Percentiles rank a stretch among this genome's conserved stretches.
These are phyloP conservation scores for Boloria selene DNA, from an alignment of 2,888 invertebrate genomes.

Conservation along the genomic window DNA sequence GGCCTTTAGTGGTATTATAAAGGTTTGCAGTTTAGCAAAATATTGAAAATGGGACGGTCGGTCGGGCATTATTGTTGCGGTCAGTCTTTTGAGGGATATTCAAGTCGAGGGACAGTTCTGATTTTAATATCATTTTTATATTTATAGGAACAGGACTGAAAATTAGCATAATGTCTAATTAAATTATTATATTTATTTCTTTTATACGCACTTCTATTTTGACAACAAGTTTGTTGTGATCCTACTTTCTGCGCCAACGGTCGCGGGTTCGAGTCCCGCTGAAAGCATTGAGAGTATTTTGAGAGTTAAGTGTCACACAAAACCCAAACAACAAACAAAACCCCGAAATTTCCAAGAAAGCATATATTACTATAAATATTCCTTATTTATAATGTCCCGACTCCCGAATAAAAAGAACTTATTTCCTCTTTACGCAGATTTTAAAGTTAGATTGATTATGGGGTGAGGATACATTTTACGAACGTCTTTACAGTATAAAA, in stretches of 20 bases:
- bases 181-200: too few species aligned
- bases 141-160: neutral
- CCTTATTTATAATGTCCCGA: too few species aligned
- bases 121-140: constrained; percentile 14
- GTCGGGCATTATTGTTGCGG: constrained; percentile 21
- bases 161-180: too few species aligned
- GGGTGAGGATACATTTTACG: constrained; percentile 23
- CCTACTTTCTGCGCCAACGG: too few species aligned
- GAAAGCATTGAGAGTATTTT: too few species aligned
- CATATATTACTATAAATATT: too few species aligned
- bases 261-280: too few species aligned
- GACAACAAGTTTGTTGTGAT: too few species aligned
- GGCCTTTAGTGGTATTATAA: constrained; percentile 21
- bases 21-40: constrained; percentile 16
- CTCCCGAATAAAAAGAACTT: neutral
- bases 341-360: too few species aligned
- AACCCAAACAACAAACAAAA: too few species aligned
- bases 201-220: too few species aligned
- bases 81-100: constrained; percentile 24
- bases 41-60: constrained; percentile 16
- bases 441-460: constrained; percentile 6
- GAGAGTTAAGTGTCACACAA: too few species aligned
- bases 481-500: constrained; percentile 31
- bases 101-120: constrained; percentile 3
- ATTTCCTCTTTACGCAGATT: neutral